Base-by-base conservation (phyloP, 2,888 invertebrate species). In the Brachycybe producta region DNA sequence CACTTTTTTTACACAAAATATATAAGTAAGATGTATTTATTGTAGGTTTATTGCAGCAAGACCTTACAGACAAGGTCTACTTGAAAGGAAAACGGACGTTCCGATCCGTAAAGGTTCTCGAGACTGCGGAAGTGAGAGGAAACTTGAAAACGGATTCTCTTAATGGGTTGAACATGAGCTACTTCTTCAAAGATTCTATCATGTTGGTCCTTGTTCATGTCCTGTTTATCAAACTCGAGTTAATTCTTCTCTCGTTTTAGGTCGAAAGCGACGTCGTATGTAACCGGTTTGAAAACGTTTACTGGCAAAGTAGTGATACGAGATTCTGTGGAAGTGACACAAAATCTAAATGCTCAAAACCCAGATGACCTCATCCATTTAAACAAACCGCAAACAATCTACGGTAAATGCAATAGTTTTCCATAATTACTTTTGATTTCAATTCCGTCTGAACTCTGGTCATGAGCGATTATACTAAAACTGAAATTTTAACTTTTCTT, bases 101-200 rank as follows among this genome's bases (percentile, higher is more conserved):
- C 26, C n/a, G 40, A 3, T 39, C 40, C 21, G n/a, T 39, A 39
- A 39, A 39, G 2, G 40, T 39, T 39, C 8, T 39, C 32, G n/a
- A 30, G 8, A 30, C 32, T 8, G 8, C n/a, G n/a, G 32, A 30
- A n/a, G 32, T 30, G 8, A 3, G 30, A 4, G 43, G 43, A 24
- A 28, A 42, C 19, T 15, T 30, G 4, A 42, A 27, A 42, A 27
- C 30, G 28, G 30, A 42, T 21, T 27, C 21, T 13, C 17, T 42
- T 13, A 42, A 42, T 19, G 27, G 30, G 5, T 11, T 42, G 28
- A 30, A 42, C 43, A 42, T 42, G 26, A 15, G 11, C 4, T 19
- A 42, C 13, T 42, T 42, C 27, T 42, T 42, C 43, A 24, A 42
- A 13, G 28, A 42, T 42, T 27, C 43, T 24, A 30, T 42, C 24